Evolutionary conservation across 2,113 vertebrate species (phyloP).

Genomic region (Cathartes aura): DNA sequence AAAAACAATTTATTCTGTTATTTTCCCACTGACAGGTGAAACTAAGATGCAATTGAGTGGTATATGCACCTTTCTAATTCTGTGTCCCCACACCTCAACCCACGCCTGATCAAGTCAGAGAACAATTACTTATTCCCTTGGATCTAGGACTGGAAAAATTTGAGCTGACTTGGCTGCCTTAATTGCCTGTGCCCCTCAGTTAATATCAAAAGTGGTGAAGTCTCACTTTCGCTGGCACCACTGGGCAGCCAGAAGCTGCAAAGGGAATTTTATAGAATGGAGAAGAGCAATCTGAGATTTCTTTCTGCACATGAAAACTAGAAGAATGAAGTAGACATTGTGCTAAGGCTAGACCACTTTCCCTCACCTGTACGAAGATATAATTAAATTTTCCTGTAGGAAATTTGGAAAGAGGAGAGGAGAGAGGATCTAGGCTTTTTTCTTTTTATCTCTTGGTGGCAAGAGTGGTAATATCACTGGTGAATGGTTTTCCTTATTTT

Average conservation of each 20-base stretch:
- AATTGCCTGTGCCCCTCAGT: neutral
- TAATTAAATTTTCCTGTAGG: neutral
- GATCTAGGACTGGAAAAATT: neutral
- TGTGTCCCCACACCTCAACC: neutral
- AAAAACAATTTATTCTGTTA: neutral
- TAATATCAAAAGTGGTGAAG: neutral
- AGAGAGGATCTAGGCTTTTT: neutral
- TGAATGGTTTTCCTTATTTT: neutral
- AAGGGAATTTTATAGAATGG: neutral
- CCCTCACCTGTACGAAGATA: fast-evolving
- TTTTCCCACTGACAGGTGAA: neutral
- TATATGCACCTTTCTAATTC: neutral
- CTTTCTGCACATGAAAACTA: neutral
- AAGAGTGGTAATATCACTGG: neutral
- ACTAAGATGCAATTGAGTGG: neutral
- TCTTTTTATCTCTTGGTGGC: neutral
- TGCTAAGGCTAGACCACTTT: neutral
- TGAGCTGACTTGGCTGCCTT: neutral
- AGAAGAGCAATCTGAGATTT: neutral
- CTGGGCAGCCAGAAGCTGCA: neutral
- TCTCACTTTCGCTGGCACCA: neutral
- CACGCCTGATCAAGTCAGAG: neutral
- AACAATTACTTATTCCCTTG: neutral
- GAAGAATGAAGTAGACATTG: neutral
- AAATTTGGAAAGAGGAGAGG: neutral